Evolutionary conservation across 2,113 vertebrate species (phyloP).

Genomic region (Thermophis baileyi): DNA sequence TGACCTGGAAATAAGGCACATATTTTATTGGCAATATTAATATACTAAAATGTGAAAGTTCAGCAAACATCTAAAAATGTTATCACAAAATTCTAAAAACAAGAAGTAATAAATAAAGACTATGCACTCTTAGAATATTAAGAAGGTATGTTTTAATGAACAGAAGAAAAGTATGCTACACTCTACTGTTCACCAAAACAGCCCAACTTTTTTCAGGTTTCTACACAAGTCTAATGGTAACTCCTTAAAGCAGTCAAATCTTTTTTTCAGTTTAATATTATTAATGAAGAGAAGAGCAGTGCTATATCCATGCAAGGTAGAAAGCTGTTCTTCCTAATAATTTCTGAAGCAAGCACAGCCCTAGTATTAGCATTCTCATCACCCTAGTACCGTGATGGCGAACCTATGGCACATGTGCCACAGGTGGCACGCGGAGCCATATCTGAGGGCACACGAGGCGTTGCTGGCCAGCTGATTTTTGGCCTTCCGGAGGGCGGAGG

Average conservation of each 20-base stretch:
- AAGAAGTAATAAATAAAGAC: neutral
- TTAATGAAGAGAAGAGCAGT: neutral
- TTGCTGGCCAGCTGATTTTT: too few relatives aligned
- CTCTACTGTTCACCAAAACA: neutral
- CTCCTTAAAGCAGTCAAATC: neutral
- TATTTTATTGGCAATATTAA: neutral
- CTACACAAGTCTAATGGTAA: neutral
- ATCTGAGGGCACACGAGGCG: too few relatives aligned
- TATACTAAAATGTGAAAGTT: neutral
- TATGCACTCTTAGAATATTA: neutral
- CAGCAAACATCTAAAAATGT: neutral
- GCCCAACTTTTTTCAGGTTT: neutral
- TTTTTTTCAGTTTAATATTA: neutral
- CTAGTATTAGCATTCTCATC: neutral
- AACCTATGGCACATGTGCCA: too few relatives aligned
- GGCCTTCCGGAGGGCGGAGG: too few relatives aligned
- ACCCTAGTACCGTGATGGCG: too few relatives aligned
- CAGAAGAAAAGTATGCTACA: neutral
- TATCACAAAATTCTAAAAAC: neutral
- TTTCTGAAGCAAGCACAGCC: neutral
- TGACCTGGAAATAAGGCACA: neutral
- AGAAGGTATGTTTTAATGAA: neutral
- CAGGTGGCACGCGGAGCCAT: too few relatives aligned
- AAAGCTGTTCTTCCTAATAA: neutral
- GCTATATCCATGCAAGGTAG: neutral